A percentile compares a stretch with the other conserved stretches of the same genome.
Evolutionary conservation across 2,113 vertebrate species (phyloP).

Genomic region (Gyps fulvus): DNA sequence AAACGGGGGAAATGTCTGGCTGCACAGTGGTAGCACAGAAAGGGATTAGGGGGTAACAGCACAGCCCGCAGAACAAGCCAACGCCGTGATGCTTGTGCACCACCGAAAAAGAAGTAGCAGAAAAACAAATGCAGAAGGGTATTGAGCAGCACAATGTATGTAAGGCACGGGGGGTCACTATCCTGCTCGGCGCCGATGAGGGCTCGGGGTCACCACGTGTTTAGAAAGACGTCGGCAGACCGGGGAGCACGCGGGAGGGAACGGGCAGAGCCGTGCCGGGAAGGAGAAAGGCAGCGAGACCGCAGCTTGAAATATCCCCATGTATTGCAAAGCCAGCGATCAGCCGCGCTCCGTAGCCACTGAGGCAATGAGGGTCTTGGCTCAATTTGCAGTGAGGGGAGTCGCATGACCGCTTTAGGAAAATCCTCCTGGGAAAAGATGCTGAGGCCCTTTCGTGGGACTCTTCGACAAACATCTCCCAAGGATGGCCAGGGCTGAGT

Average conservation of each 20-base stretch:
- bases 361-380: fast-evolving
- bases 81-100: neutral
- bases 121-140: too few relatives aligned
- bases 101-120: too few relatives aligned
- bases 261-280: neutral
- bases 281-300: neutral
- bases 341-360: fast-evolving
- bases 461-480: neutral
- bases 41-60: neutral
- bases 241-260: neutral
- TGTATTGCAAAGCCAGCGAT: fast-evolving
- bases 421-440: neutral
- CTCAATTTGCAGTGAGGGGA: neutral
- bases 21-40: fast-evolving
- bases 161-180: fast-evolving
- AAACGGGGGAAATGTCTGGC: neutral
- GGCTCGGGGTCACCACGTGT: neutral
- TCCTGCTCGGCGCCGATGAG: neutral
- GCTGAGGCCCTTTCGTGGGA: neutral
- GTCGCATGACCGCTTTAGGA: neutral
- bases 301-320: neutral
- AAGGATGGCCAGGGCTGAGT: neutral
- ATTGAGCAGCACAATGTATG: fast-evolving
- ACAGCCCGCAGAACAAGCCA: neutral
- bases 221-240: fast-evolving